Base-by-base conservation (phyloP, 2,888 invertebrate genomes). In the Abrostola tripartita region DNA sequence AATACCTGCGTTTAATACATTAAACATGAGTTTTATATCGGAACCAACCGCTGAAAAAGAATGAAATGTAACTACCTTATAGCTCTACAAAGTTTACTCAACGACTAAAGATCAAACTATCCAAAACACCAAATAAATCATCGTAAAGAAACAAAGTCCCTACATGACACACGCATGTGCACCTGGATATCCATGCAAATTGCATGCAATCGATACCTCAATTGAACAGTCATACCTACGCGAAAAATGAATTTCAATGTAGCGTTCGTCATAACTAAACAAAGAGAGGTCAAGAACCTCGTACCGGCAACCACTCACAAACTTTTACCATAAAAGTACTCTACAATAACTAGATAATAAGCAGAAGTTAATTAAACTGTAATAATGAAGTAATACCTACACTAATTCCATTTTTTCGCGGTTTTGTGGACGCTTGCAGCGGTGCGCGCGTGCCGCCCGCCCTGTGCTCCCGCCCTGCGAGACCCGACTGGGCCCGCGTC, bases 251-350 rank as follows among this genome's bases (percentile, higher is more conserved):
- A 67, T 68, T 73, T 66, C 73, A 69, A 81, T 66, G 58, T 60
- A 56, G 53, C 66, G 63, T 63, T 71, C 61, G 61, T 65, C 59
- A 68, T 68, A 70, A 8, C 65, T 69, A 66, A 78, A 84, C 85
- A 87, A 87, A 87, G 86, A 81, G 71, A 85, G 72, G 75, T 81
- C 78, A 79, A 78, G 72, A 73, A 78, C 81, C 65, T 35, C 58
- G n/a, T 42, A 50, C 11, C 6, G 38, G 9, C 9, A 47, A 47
- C 8, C 14, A 47, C 24, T 47, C 12, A 9, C 14, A 47, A 24
- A 14, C 8, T 24, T 44, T 14, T 14, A 47, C 8, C 8, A 24
- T 14, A 47, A 24, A 47, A 47, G 8, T 24, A 47, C 24, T 47
- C 44, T 47, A 5, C 8, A 24, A 24, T 12, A 9, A 47, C 9